Conservation (phyloP, 2,113 vertebrate genomes). For the Sciurus niger region DNA sequence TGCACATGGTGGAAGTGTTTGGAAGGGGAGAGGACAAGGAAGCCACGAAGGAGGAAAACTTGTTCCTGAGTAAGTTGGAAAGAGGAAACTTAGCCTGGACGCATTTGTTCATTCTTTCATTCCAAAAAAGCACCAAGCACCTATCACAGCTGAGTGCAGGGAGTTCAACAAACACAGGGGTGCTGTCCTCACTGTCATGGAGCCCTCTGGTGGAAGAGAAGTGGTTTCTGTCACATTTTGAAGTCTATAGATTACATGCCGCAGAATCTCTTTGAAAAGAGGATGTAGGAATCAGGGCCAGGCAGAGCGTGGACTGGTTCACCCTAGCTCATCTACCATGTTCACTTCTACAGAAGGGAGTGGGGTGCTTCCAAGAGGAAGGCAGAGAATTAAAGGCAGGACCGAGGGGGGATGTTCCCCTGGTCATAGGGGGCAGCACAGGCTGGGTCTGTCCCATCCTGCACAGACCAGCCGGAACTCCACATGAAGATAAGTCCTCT, state of each 20-base stretch:
- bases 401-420: not conserved
- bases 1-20: not conserved
- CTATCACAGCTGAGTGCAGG: not conserved
- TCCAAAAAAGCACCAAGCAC: not conserved
- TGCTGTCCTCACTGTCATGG: not conserved
- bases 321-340: no score
- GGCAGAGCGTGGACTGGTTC: not conserved
- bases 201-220: no score
- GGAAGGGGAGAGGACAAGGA: no score
- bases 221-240: not conserved
- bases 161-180: not conserved
- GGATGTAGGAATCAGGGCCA: not conserved
- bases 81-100: not conserved
- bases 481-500: not conserved
- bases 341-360: no score
- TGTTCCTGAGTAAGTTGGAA: not conserved
- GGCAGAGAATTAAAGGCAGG: not conserved
- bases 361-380: not conserved
- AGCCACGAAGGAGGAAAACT: no score
- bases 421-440: not conserved
- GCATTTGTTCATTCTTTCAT: not conserved
- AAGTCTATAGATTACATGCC: not conserved
- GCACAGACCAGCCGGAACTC: not conserved
- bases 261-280: not conserved
- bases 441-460: not conserved